Conservation (phyloP, 2,888 invertebrate species). For the Muschampia plurimacula region DNA sequence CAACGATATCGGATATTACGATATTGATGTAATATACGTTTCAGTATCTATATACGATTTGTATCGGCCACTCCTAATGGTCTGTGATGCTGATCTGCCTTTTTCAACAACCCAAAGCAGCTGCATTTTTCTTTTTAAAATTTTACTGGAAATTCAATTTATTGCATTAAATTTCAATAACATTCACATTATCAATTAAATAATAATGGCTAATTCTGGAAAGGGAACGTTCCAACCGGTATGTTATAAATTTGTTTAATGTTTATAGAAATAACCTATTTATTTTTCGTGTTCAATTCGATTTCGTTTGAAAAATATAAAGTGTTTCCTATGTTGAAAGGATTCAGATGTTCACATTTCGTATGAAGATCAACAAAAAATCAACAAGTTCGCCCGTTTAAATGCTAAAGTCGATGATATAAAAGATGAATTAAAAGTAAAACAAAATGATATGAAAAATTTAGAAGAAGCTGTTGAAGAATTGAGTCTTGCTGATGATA, state of each 20-base stretch:
- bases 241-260: conserved; percentile 53
- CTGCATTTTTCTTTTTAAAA: no score
- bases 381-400: conserved; percentile 97
- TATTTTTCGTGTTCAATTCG: background rate
- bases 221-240: conserved; percentile 91
- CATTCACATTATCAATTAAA: background rate
- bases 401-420: conserved; percentile 97
- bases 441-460: conserved; percentile 96
- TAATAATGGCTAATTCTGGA: conserved; percentile 73
- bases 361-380: conserved; percentile 98
- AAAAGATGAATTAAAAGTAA: conserved; percentile 93
- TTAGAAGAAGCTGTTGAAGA: conserved; percentile 97
- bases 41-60: no score
- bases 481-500: conserved; percentile 91
- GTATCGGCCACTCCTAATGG: no score
- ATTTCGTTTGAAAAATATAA: no score
- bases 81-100: no score
- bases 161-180: background rate
- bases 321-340: conserved; percentile 61
- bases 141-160: background rate
- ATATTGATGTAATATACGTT: no score
- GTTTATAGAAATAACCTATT: background rate
- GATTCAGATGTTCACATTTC: conserved; percentile 97
- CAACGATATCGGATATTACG: no score
- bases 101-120: no score